phyloP scores from a whole-genome alignment of 2,113 vertebrate species.

The Megalops atlanticus region DNA sequence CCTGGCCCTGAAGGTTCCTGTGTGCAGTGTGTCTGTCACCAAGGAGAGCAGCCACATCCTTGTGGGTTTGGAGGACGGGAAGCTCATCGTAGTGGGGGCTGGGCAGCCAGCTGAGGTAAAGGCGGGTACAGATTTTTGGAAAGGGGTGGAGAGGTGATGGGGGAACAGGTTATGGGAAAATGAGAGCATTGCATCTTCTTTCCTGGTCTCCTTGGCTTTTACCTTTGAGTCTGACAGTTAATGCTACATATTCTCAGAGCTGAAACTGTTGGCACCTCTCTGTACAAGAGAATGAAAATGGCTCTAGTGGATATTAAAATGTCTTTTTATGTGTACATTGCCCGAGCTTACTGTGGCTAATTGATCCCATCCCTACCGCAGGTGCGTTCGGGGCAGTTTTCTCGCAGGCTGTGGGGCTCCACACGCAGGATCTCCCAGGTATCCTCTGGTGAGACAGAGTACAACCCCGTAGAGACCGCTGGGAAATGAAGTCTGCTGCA shows the following conservation, averaged over 20 bases:
- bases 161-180: not conserved
- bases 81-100: conserved; percentile 93
- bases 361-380: conserved; percentile 49
- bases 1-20: conserved; percentile 83
- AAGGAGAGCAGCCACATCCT: conserved; percentile 94
- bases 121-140: not conserved
- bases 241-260: not conserved
- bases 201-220: not conserved
- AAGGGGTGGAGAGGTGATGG: conserved; percentile 5
- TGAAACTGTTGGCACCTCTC: not conserved
- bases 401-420: conserved; percentile 84
- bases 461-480: conserved; percentile 72
- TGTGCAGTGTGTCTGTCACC: conserved; percentile 88
- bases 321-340: not conserved
- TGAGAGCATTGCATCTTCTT: not conserved
- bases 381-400: conserved; percentile 86
- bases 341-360: conserved; percentile 20
- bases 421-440: conserved; percentile 89
- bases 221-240: not conserved
- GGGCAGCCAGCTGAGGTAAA: conserved; percentile 83
- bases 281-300: too few relatives aligned
- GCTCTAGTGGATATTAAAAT: too few relatives aligned
- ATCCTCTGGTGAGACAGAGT: conserved; percentile 89
- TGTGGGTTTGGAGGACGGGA: conserved; percentile 91
- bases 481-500: conserved; percentile 55